Evolutionary conservation across 2,888 invertebrate species (phyloP).

Genomic region (Chamaedrilus cognettii): DNA sequence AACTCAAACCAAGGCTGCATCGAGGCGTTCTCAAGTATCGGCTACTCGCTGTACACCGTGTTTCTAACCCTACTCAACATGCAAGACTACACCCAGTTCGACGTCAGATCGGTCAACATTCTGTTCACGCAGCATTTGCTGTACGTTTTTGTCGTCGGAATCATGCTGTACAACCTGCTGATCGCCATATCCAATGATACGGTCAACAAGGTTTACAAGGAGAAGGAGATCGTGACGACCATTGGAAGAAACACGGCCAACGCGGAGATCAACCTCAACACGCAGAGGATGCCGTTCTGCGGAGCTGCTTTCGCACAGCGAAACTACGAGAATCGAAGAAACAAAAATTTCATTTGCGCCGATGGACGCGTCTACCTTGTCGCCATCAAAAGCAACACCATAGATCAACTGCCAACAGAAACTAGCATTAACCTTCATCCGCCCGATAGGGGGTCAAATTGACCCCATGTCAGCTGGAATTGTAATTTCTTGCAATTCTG

Average conservation of each 20-base stretch:
- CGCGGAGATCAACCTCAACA: neutral
- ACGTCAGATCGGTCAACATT: neutral
- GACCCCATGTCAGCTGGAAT: too few relatives aligned
- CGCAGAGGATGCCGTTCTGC: neutral
- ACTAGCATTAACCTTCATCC: too few relatives aligned
- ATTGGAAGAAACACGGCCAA: neutral
- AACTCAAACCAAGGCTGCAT: constrained; percentile 15
- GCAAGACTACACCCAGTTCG: neutral
- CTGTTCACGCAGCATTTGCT: neutral
- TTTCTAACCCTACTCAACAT: constrained; percentile 2
- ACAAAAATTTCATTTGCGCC: neutral
- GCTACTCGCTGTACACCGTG: neutral
- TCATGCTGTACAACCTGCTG: constrained; percentile 11
- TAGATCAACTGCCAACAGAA: too few relatives aligned
- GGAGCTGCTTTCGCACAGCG: neutral
- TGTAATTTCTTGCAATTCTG: neutral
- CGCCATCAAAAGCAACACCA: neutral
- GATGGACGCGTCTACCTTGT: constrained; percentile 8
- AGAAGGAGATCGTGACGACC: neutral
- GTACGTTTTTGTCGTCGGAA: constrained; percentile 2
- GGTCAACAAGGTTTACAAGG: neutral
- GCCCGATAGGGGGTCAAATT: too few relatives aligned
- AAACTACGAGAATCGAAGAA: neutral
- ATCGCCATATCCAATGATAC: constrained; percentile 14
- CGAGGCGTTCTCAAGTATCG: constrained; percentile 1